Conservation (phyloP, 2,113 vertebrate genomes). For the Paralichthys olivaceus region DNA sequence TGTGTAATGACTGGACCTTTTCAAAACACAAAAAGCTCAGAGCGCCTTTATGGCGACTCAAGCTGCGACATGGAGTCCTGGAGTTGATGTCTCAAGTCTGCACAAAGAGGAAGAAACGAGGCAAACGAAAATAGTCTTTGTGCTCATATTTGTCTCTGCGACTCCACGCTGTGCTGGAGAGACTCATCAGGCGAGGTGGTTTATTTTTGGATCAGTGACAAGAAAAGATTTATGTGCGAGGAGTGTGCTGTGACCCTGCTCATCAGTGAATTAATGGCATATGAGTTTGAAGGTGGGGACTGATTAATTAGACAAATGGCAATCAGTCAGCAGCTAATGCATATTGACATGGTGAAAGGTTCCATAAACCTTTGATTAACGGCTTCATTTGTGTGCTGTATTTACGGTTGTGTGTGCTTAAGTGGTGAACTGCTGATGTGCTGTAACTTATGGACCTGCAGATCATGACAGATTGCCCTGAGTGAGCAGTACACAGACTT, state of each 20-base stretch:
- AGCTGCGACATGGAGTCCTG: background rate
- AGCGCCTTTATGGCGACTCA: background rate
- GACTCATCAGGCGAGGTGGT: slow-evolving; percentile 28
- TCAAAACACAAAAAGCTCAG: slow-evolving; percentile 29
- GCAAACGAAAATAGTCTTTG: background rate
- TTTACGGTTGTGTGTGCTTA: slow-evolving; percentile 69
- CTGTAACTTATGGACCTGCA: slow-evolving; percentile 43
- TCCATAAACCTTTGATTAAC: slow-evolving; percentile 79
- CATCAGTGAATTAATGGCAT: slow-evolving; percentile 75
- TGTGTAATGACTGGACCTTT: slow-evolving; percentile 58
- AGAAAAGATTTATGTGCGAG: slow-evolving; percentile 61
- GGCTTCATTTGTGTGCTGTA: slow-evolving; percentile 73
- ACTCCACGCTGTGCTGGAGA: background rate
- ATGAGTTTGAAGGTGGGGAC: slow-evolving; percentile 72
- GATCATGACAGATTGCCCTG: slow-evolving; percentile 55
- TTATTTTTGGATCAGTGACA: slow-evolving; percentile 60
- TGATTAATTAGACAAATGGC: slow-evolving; percentile 83
- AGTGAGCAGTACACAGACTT: slow-evolving; percentile 36
- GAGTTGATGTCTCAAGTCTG: slow-evolving; percentile 24
- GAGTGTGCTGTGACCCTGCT: slow-evolving; percentile 61
- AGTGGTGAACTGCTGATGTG: slow-evolving; percentile 62
- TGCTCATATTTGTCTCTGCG: slow-evolving; percentile 1
- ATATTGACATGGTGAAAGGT: slow-evolving; percentile 81
- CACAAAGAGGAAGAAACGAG: background rate
- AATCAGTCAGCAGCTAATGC: slow-evolving; percentile 83